A percentile compares a stretch with the other conserved stretches of the same genome.
Conservation (phyloP, 2,113 vertebrate species). For the Pollimyrus isidori region DNA sequence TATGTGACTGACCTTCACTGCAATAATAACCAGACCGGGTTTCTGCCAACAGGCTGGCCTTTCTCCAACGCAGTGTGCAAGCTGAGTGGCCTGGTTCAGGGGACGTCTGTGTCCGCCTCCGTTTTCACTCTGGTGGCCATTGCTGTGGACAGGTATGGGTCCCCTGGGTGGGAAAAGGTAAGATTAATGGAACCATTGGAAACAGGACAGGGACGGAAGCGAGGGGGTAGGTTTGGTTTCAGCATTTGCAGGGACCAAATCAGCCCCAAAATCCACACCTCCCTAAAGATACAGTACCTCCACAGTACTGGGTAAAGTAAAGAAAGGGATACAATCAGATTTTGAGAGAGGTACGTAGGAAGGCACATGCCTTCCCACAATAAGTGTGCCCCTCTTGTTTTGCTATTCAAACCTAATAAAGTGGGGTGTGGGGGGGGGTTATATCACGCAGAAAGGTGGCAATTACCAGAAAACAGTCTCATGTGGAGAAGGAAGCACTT, state of each 20-base stretch:
- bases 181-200: neutral
- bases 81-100: constrained; percentile 72
- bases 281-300: neutral
- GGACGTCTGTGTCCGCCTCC: constrained; percentile 58
- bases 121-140: constrained; percentile 66
- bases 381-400: neutral
- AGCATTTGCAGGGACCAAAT: neutral
- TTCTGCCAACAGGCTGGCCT: constrained; percentile 62
- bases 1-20: neutral
- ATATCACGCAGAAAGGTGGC: neutral
- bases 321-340: neutral
- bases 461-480: neutral
- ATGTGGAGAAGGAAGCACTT: neutral
- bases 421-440: neutral
- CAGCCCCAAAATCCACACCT: neutral
- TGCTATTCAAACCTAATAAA: neutral
- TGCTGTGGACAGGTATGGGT: constrained; percentile 66
- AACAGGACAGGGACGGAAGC: neutral
- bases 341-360: neutral
- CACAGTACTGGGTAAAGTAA: neutral
- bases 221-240: neutral
- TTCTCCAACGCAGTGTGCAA: constrained; percentile 69
- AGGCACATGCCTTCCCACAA: neutral
- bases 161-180: neutral
- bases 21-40: neutral